Conservation (phyloP, 1,140 invertebrate species). For the Stratiolaelaps scimitus region DNA sequence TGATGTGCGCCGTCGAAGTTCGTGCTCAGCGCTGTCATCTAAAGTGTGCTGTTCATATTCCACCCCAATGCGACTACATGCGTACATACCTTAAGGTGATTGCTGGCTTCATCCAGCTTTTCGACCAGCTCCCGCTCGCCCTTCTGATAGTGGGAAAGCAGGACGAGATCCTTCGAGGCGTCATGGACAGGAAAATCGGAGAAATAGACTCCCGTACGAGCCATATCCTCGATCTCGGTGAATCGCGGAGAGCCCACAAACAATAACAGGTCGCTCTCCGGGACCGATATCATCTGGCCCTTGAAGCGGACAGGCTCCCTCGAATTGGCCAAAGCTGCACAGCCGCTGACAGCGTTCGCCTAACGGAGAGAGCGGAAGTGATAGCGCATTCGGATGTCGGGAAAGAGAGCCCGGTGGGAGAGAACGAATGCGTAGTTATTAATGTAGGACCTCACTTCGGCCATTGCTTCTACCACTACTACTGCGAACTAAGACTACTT, state of each 20-base stretch:
- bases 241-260: slow-evolving; percentile 42
- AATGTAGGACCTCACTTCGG: too few species aligned
- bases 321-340: background rate
- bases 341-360: background rate
- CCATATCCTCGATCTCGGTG: slow-evolving; percentile 40
- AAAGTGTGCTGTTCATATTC: too few species aligned
- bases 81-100: slow-evolving; percentile 38
- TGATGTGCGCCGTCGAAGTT: too few species aligned
- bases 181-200: slow-evolving; percentile 43
- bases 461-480: too few species aligned
- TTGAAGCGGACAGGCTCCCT: slow-evolving; percentile 30
- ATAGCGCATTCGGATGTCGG: too few species aligned
- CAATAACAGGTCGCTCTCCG: slow-evolving; percentile 39
- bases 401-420: too few species aligned
- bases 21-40: too few species aligned
- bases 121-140: slow-evolving; percentile 41
- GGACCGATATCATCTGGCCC: slow-evolving; percentile 42
- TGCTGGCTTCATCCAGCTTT: slow-evolving; percentile 42
- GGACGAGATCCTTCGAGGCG: slow-evolving; percentile 40
- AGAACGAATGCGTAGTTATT: too few species aligned
- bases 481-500: too few species aligned
- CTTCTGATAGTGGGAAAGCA: slow-evolving; percentile 34
- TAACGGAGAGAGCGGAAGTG: background rate
- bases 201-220: slow-evolving; percentile 39
- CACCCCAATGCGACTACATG: too few species aligned